phyloP scores from a whole-genome alignment of 2,888 invertebrate species.

The Helicoverpa assulta region DNA sequence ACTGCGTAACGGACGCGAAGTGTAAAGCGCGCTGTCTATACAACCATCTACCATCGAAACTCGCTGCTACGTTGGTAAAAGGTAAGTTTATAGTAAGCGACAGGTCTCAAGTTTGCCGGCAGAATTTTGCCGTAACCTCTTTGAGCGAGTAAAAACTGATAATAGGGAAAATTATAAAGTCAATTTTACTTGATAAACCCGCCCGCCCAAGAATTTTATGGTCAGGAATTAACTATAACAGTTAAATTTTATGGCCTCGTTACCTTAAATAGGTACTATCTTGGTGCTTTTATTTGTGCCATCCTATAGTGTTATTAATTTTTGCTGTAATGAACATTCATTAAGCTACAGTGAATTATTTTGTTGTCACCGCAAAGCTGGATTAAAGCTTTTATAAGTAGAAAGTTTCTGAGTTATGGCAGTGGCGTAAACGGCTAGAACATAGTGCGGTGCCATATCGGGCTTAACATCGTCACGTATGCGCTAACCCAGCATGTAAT shows the following conservation, averaged over 20 bases:
- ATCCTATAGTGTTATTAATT: conserved; percentile 19
- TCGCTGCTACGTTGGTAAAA: conserved; percentile 63
- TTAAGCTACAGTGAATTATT: conserved; percentile 22
- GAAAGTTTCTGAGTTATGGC: conserved; percentile 42
- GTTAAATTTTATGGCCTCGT: conserved; percentile 64
- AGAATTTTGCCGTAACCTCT: conserved; percentile 66
- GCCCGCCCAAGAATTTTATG: conserved; percentile 35
- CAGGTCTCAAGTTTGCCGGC: conserved; percentile 71
- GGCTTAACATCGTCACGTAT: conserved; percentile 70
- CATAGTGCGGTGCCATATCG: conserved; percentile 57
- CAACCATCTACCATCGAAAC: conserved; percentile 53
- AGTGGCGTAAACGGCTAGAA: conserved; percentile 59
- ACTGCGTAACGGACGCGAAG: conserved; percentile 65
- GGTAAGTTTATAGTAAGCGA: conserved; percentile 77
- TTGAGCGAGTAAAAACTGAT: conserved; percentile 69
- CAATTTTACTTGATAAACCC: conserved; percentile 53
- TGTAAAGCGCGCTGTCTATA: conserved; percentile 66
- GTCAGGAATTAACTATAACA: conserved; percentile 56
- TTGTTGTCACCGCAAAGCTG: conserved; percentile 21
- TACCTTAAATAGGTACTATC: conserved; percentile 28
- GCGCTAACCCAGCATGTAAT: conserved; percentile 61
- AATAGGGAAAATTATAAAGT: conserved; percentile 68
- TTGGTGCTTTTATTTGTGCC: conserved; percentile 25
- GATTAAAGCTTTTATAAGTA: conserved; percentile 16
- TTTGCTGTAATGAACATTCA: conserved; percentile 6